These are phyloP conservation scores for Peromyscus melanophrys DNA, from an alignment of 2,797 vertebrate genomes.

Conservation along the genomic window DNA sequence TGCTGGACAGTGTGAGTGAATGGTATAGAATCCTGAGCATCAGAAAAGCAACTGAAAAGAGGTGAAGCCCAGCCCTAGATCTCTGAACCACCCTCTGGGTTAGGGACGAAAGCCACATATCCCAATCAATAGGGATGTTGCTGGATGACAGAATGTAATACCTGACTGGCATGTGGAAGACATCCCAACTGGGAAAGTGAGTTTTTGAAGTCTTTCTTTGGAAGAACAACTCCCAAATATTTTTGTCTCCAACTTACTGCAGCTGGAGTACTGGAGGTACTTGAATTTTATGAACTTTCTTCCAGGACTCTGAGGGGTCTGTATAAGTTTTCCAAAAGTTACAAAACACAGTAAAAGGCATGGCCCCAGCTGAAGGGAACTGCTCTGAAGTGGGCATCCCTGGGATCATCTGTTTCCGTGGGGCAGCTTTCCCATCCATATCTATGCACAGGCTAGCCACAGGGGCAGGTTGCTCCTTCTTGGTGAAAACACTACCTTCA, in stretches of 20 bases:
- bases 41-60: not conserved
- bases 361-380: not conserved
- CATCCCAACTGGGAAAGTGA: not conserved
- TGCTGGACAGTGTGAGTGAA: not conserved
- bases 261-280: not conserved
- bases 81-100: not conserved
- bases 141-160: not conserved
- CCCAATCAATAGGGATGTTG: not conserved
- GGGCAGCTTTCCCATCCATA: not conserved
- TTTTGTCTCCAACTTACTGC: not conserved
- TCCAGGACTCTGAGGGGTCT: not conserved
- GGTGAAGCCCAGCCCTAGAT: not conserved
- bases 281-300: not conserved
- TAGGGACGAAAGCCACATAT: not conserved
- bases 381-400: not conserved
- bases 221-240: not conserved
- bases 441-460: not conserved
- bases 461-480: not conserved
- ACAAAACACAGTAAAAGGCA: not conserved
- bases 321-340: constrained; percentile 17
- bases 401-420: not conserved
- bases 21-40: not conserved
- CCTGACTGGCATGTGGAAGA: not conserved
- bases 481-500: not conserved
- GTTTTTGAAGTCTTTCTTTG: not conserved